Evolutionary conservation across 1,140 invertebrate genomes (phyloP).

Genomic region (Drosophila obscura): DNA sequence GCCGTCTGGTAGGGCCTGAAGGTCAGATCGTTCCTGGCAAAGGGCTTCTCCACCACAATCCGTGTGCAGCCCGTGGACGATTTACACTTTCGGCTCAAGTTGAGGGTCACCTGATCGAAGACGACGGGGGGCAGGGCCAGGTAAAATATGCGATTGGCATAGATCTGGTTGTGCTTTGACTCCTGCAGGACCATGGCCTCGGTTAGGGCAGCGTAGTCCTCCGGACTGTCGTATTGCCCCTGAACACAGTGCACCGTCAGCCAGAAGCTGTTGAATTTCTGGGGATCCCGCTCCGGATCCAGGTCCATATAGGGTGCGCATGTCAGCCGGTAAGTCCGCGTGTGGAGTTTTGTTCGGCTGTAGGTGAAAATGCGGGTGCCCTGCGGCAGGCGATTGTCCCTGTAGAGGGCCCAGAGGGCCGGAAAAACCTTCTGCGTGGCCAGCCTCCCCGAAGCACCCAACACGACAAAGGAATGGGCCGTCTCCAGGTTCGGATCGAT

Average conservation of each 20-base stretch:
- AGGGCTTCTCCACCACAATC: slow-evolving; percentile 64
- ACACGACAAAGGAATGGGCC: slow-evolving; percentile 57
- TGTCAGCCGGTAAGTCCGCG: slow-evolving; percentile 40
- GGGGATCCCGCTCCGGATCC: slow-evolving; percentile 38
- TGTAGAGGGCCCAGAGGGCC: slow-evolving; percentile 58
- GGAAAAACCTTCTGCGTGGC: slow-evolving; percentile 50
- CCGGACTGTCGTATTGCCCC: slow-evolving; percentile 48
- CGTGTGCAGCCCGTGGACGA: slow-evolving; percentile 49
- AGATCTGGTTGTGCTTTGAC: slow-evolving; percentile 29
- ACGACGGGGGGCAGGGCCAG: slow-evolving; percentile 49
- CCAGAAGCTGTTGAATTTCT: slow-evolving; percentile 69
- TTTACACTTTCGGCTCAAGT: slow-evolving; percentile 49
- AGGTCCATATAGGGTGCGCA: slow-evolving; percentile 53
- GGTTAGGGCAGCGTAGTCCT: slow-evolving; percentile 32
- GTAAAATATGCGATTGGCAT: slow-evolving; percentile 65
- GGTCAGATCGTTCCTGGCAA: slow-evolving; percentile 52
- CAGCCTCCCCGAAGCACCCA: slow-evolving; percentile 58
- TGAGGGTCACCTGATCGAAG: slow-evolving; percentile 53
- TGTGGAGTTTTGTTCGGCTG: slow-evolving; percentile 37
- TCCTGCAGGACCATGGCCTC: slow-evolving; percentile 42
- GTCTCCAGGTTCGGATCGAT: slow-evolving; percentile 46
- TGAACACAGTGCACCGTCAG: slow-evolving; percentile 44
- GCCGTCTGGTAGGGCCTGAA: slow-evolving; percentile 43
- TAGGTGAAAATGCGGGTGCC: slow-evolving; percentile 54
- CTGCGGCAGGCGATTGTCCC: slow-evolving; percentile 57